Percentiles rank a stretch among this genome's conserved stretches.
Conservation (phyloP, 2,797 vertebrate species). For the Parauchenoglanis ngamensis region DNA sequence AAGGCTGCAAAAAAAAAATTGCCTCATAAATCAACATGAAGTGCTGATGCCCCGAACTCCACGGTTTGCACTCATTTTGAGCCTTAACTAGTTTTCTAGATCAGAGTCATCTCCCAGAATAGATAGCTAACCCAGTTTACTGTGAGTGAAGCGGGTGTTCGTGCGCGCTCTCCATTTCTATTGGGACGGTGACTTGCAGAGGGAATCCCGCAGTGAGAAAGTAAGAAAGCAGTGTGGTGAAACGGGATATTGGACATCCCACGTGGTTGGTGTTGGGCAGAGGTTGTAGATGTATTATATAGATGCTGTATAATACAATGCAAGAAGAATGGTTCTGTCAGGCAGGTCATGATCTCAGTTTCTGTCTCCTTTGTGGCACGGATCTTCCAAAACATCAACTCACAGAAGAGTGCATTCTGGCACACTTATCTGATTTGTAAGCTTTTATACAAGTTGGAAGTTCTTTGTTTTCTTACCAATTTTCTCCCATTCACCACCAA, state of each 20-base stretch:
- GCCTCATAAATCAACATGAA: constrained; percentile 25
- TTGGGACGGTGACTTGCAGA: constrained; percentile 34
- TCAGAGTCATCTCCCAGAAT: constrained; percentile 62
- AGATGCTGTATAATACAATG: neutral
- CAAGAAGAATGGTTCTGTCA: neutral
- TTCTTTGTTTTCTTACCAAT: neutral
- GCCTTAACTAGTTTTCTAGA: constrained; percentile 55
- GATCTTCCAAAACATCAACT: neutral
- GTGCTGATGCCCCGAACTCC: constrained; percentile 40
- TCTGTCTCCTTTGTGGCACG: neutral
- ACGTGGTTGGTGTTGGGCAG: neutral
- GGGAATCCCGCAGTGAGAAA: constrained; percentile 15
- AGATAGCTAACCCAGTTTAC: constrained; percentile 58
- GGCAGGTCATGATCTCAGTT: neutral
- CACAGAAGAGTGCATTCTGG: neutral
- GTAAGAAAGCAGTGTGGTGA: neutral
- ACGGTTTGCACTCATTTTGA: constrained; percentile 49
- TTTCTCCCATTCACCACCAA: neutral
- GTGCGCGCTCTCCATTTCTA: constrained; percentile 25
- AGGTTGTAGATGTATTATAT: neutral
- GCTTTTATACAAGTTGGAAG: neutral
- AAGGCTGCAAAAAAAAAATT: constrained; percentile 17
- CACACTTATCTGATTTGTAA: neutral
- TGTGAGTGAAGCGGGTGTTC: constrained; percentile 39
- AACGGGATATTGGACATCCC: neutral